phyloP scores from a whole-genome alignment of 2,888 invertebrate species.

The Cerceris ruficornis region DNA sequence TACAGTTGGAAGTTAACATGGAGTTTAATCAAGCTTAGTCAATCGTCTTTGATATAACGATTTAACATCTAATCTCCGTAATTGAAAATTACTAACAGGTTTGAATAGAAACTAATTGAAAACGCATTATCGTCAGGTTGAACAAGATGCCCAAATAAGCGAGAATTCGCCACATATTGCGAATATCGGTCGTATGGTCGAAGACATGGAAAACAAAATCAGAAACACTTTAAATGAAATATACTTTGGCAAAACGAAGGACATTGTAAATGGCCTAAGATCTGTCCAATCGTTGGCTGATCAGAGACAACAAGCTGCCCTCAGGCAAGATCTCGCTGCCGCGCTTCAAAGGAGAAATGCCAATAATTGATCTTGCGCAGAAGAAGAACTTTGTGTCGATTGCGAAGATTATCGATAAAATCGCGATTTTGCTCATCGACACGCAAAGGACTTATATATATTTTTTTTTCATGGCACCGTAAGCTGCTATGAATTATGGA shows the following conservation, averaged over 20 bases:
- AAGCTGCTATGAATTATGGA: no score
- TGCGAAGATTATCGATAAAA: no score
- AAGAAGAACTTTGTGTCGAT: neutral
- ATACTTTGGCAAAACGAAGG: constrained; percentile 99
- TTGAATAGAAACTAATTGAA: no score
- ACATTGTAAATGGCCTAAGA: constrained; percentile 97
- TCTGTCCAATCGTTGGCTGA: constrained; percentile 92
- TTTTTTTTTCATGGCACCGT: no score
- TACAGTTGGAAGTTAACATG: no score
- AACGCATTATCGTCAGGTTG: constrained; percentile 84
- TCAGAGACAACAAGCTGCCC: constrained; percentile 91
- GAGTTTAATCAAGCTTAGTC: no score
- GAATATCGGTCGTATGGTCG: constrained; percentile 99
- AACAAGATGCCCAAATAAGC: constrained; percentile 94
- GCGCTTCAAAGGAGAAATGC: constrained; percentile 92
- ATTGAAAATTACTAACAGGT: no score
- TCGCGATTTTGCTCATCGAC: no score
- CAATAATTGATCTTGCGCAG: constrained; percentile 81
- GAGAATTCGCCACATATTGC: constrained; percentile 98
- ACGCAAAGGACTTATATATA: no score
- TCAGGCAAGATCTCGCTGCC: constrained; percentile 92
- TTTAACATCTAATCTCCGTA: no score
- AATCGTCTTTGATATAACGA: no score
- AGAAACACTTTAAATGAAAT: constrained; percentile 98
- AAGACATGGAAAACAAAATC: constrained; percentile 99